These are phyloP conservation scores for Syritta pipiens DNA, from an alignment of 2,888 invertebrate species.

Conservation along the genomic window DNA sequence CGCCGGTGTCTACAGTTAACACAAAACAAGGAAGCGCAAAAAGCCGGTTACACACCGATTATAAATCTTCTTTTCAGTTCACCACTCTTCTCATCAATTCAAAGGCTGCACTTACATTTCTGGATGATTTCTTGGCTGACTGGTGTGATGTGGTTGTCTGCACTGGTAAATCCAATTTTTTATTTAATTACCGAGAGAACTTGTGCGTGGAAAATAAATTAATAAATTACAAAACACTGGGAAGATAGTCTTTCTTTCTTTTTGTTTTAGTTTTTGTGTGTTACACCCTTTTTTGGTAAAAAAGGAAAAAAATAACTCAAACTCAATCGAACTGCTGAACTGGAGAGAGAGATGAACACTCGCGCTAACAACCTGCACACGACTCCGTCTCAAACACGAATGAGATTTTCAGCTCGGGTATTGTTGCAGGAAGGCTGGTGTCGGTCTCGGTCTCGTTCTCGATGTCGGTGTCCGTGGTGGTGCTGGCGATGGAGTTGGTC, in stretches of 20 bases:
- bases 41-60: constrained; percentile 41
- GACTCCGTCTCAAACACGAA: constrained; percentile 76
- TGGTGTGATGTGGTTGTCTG: constrained; percentile 2
- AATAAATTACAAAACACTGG: not conserved
- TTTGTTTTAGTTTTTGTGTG: constrained; percentile 30
- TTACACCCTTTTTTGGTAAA: constrained; percentile 57
- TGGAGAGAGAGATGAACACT: constrained; percentile 48
- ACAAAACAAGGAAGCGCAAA: constrained; percentile 24
- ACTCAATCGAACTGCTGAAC: constrained; percentile 54
- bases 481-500: not conserved
- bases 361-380: constrained; percentile 71
- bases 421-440: constrained; percentile 49
- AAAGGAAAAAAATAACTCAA: constrained; percentile 46
- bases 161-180: constrained; percentile 65
- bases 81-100: constrained; percentile 12
- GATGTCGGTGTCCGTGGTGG: not conserved
- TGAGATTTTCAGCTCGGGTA: constrained; percentile 68
- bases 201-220: constrained; percentile 4
- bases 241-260: constrained; percentile 11
- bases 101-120: constrained; percentile 57
- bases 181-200: constrained; percentile 16
- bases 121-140: constrained; percentile 19
- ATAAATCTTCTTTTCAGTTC: not conserved
- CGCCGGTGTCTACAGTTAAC: constrained; percentile 28
- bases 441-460: constrained; percentile 1